A percentile compares a stretch with the other conserved stretches of the same genome.
Conservation (phyloP, 2,113 vertebrate genomes). For the Myodes glareolus region DNA sequence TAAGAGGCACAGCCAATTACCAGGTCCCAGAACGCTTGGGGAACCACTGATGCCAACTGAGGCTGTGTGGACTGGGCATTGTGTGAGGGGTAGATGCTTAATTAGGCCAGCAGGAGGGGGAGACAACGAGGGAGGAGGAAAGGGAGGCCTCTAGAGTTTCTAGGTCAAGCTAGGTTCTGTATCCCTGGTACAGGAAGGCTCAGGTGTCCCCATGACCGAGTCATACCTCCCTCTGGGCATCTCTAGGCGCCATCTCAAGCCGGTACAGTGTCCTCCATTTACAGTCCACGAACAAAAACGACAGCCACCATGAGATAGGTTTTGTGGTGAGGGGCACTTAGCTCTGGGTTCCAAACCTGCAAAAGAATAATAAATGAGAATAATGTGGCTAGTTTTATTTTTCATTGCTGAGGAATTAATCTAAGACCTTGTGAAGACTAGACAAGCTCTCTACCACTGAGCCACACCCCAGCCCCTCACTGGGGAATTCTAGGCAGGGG, state of each 20-base stretch:
- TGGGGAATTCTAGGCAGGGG: background rate
- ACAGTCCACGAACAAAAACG: background rate
- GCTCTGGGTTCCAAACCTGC: background rate
- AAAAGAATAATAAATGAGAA: background rate
- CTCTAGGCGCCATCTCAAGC: background rate
- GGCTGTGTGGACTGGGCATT: background rate
- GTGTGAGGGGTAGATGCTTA: background rate
- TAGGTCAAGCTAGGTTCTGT: slow-evolving; percentile 61
- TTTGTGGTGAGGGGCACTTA: background rate
- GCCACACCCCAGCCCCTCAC: background rate
- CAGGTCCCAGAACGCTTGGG: background rate
- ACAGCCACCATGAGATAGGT: background rate
- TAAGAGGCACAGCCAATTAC: background rate
- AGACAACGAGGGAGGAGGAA: too few relatives aligned
- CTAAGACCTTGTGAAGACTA: background rate
- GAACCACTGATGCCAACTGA: background rate
- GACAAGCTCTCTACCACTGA: background rate
- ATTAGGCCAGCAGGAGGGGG: slow-evolving; percentile 45
- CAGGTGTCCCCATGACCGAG: slow-evolving; percentile 42
- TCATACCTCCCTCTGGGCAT: background rate
- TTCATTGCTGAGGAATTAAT: background rate
- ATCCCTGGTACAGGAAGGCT: background rate
- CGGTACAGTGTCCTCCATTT: background rate
- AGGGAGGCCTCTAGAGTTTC: slow-evolving; percentile 57
- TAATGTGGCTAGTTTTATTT: background rate